These are phyloP conservation scores for Diaphora mendica DNA, from an alignment of 2,888 invertebrate species.

Conservation along the genomic window DNA sequence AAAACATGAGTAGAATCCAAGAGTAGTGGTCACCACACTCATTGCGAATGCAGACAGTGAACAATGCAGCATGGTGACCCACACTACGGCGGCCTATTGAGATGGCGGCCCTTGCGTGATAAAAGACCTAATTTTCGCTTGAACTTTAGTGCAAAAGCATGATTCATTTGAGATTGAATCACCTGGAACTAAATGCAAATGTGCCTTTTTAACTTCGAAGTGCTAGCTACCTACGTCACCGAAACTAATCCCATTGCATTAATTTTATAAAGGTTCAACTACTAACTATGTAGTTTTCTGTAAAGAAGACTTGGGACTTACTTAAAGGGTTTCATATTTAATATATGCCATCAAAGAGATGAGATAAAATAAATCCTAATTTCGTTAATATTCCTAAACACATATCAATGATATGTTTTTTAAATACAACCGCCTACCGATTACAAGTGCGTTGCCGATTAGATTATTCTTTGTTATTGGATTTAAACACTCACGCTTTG, in stretches of 20 bases:
- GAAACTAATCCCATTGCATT: background rate
- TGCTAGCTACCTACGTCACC: background rate
- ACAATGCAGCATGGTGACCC: too few species aligned
- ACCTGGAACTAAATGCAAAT: background rate
- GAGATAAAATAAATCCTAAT: too few species aligned
- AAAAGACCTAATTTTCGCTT: background rate
- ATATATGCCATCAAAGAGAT: background rate
- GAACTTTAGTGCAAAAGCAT: background rate
- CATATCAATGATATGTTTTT: too few species aligned
- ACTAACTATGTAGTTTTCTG: background rate
- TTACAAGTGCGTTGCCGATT: background rate
- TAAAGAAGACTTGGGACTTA: background rate
- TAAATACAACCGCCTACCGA: too few species aligned
- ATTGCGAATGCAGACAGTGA: too few species aligned
- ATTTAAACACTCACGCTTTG: too few species aligned
- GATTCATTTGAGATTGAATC: conserved; percentile 1
- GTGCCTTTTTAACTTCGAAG: background rate
- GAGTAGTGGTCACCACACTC: too few species aligned
- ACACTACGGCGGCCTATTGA: too few species aligned
- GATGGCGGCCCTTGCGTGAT: background rate
- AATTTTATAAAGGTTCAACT: background rate
- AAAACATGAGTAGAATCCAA: too few species aligned
- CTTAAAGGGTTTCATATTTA: background rate
- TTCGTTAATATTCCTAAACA: too few species aligned
- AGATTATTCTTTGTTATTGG: too few species aligned